Evolutionary conservation across 2,888 invertebrate species (phyloP).

Genomic region (Frankliniella intonsa): DNA sequence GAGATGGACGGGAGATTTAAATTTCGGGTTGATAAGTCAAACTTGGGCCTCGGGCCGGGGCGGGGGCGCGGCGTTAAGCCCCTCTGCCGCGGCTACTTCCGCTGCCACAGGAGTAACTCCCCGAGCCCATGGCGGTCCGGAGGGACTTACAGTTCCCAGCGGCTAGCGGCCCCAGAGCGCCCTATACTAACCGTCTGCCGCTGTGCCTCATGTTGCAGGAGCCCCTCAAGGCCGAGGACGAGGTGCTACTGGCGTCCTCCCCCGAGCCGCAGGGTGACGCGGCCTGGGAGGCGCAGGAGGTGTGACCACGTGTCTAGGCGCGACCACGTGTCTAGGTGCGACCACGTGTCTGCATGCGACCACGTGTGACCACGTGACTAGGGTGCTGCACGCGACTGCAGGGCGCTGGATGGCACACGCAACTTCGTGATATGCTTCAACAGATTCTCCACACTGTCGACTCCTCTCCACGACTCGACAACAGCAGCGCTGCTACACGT

Average conservation of each 20-base stretch:
- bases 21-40: slow-evolving; percentile 5
- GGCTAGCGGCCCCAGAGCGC: too few relatives aligned
- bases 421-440: too few relatives aligned
- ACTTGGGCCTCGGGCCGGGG: background rate
- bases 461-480: too few relatives aligned
- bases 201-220: background rate
- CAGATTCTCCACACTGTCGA: too few relatives aligned
- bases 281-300: background rate
- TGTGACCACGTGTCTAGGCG: background rate
- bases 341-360: background rate
- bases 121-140: background rate
- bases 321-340: background rate
- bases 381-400: background rate
- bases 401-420: too few relatives aligned
- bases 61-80: background rate
- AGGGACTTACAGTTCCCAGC: background rate
- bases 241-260: background rate
- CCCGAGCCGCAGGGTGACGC: background rate
- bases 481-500: too few relatives aligned
- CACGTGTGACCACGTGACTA: background rate
- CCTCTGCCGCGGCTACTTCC: background rate
- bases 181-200: too few relatives aligned
- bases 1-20: background rate
- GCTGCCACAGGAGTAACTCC: background rate
- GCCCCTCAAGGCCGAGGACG: background rate